Conservation (phyloP, 2,888 invertebrate species). For the Macroteleia sp. region DNA sequence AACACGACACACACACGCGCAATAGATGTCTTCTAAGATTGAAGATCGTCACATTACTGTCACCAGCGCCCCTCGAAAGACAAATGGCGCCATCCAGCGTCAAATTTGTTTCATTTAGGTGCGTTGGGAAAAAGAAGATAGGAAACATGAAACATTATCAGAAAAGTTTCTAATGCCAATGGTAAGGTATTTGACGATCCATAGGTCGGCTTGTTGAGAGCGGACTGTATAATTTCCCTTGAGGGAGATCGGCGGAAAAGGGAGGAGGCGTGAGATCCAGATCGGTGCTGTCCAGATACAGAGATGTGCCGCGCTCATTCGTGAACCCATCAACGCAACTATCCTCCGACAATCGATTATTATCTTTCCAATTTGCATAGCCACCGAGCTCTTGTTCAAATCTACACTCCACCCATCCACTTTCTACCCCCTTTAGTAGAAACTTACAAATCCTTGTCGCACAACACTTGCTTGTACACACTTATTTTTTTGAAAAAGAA, state of each 20-base stretch:
- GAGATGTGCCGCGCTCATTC: constrained; percentile 77
- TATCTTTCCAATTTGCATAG: constrained; percentile 84
- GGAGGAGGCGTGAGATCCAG: constrained; percentile 69
- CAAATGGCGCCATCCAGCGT: constrained; percentile 33
- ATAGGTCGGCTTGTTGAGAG: constrained; percentile 73
- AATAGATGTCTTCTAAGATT: constrained; percentile 18
- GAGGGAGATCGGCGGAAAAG: constrained; percentile 81
- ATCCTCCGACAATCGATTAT: constrained; percentile 83
- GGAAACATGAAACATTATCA: constrained; percentile 42
- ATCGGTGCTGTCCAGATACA: constrained; percentile 74
- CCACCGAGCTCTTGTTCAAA: constrained; percentile 79
- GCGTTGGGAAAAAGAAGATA: constrained; percentile 13
- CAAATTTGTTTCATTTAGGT: constrained; percentile 20
- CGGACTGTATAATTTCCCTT: constrained; percentile 83
- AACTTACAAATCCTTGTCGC: constrained; percentile 74
- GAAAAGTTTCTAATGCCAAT: constrained; percentile 66
- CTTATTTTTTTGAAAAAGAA: background rate
- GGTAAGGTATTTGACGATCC: constrained; percentile 79
- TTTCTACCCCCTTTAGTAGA: constrained; percentile 73
- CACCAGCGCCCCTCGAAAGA: constrained; percentile 17
- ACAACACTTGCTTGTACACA: constrained; percentile 40
- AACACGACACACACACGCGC: constrained; percentile 5
- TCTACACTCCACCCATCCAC: constrained; percentile 73
- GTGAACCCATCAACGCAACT: constrained; percentile 79
- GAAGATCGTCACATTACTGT: constrained; percentile 42